These are phyloP conservation scores for Clivina fossor DNA, from an alignment of 2,888 invertebrate species.

Conservation along the genomic window DNA sequence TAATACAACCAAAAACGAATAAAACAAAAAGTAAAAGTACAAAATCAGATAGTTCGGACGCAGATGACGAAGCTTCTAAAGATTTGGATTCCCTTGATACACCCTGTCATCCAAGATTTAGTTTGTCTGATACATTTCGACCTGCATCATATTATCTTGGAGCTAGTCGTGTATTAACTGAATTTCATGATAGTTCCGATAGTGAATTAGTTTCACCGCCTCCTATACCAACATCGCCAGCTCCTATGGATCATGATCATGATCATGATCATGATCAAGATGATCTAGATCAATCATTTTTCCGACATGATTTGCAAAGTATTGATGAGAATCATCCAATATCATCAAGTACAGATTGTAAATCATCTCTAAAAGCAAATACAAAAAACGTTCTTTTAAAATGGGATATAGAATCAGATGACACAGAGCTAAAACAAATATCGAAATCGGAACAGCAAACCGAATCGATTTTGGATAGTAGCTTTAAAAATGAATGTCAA, in stretches of 20 bases:
- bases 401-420: too few species aligned
- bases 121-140: slow-evolving; percentile 83
- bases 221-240: slow-evolving; percentile 74
- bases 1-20: slow-evolving; percentile 55
- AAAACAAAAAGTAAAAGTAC: slow-evolving; percentile 42
- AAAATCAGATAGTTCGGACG: slow-evolving; percentile 68
- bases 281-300: slow-evolving; percentile 61
- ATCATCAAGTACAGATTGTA: slow-evolving; percentile 3
- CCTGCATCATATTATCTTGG: slow-evolving; percentile 86
- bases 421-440: too few species aligned
- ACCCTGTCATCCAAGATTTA: slow-evolving; percentile 75
- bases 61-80: slow-evolving; percentile 80
- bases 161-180: slow-evolving; percentile 65
- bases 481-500: too few species aligned
- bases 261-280: too few species aligned
- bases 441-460: too few species aligned
- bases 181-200: slow-evolving; percentile 78
- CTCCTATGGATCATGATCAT: too few species aligned
- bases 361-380: too few species aligned
- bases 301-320: slow-evolving; percentile 12
- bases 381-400: too few species aligned
- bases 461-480: too few species aligned
- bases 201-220: slow-evolving; percentile 79
- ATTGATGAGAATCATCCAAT: slow-evolving; percentile 34
- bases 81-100: slow-evolving; percentile 68